Evolutionary conservation across 1,140 invertebrate species (phyloP), one percentile per base, ranked within the genome.

Genomic region (Macrocentrus cingulum): DNA sequence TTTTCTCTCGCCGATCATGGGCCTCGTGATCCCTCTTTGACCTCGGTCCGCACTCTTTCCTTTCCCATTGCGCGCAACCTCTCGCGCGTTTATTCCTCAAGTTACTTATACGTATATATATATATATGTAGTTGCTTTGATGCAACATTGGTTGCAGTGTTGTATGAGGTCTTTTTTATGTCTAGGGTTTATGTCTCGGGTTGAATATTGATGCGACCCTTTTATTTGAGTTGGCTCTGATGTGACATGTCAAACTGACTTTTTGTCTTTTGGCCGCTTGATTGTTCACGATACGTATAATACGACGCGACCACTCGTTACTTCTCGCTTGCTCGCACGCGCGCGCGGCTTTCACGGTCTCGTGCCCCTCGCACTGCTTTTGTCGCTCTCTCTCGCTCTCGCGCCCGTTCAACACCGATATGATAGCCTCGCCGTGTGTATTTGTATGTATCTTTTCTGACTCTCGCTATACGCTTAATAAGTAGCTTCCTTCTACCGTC

Each of bases 401-500:
- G 1, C 19, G 15, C 7, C 49, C 37, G 23, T 23, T n/a, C 45
- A 6, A 23, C 20, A 23, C 22, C 13, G 18, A 45, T 20, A 6
- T 48, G 16, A 16, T 20, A 7, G 29, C 20, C 19, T 25, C 19
- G 32, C 49, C 25, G 22, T 45, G 22, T 11, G n/a, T 41, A 41
- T 15, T 1, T 45, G 22, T 45, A 45, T 18, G 8, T 8, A 13
- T 45, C 13, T 45, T 18, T 18, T 20, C 1, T 0, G 42, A 20
- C 19, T 13, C 13, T 20, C 13, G 25, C 46, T 34, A n/a, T n/a
- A 16, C 9, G 49, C 18, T 51, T 51, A 51, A 51, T 51, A 51
- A 51, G 49, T 51, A 51, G 49, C 49, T 51, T 51, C 32, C 49
- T 36, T 36, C 25, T 37, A 51, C 15, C 29, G 11, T 51, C 19